phyloP scores from a whole-genome alignment of 2,113 vertebrate genomes.

The Pelusios castaneus region DNA sequence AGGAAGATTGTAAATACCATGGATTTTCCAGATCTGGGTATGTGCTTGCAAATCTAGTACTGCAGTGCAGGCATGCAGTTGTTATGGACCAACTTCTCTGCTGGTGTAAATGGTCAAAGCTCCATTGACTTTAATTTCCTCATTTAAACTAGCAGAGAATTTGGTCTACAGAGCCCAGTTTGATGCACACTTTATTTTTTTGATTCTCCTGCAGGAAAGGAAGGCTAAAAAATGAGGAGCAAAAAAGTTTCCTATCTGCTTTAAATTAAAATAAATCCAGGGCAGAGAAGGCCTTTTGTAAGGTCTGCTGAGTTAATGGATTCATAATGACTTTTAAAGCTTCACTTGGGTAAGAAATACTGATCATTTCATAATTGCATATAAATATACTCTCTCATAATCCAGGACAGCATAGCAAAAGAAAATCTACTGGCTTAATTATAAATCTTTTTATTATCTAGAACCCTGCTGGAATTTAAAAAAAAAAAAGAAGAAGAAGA shows the following conservation, averaged over 20 bases:
- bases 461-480: conserved; percentile 76
- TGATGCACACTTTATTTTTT: neutral
- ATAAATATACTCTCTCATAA: conserved; percentile 87
- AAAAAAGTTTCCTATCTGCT: conserved; percentile 65
- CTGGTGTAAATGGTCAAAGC: neutral
- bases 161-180: neutral
- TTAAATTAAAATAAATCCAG: conserved; percentile 84
- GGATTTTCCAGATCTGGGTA: fast-evolving
- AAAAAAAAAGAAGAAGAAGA: too few species aligned
- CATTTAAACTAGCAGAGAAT: neutral
- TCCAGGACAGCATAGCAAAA: conserved; percentile 80
- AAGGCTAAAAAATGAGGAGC: conserved; percentile 25
- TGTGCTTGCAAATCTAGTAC: neutral
- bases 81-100: neutral
- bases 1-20: fast-evolving
- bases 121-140: fast-evolving
- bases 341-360: conserved; percentile 85
- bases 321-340: conserved; percentile 88
- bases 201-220: neutral
- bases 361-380: conserved; percentile 87
- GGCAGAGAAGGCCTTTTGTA: conserved; percentile 81
- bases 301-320: conserved; percentile 88
- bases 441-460: conserved; percentile 86
- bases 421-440: conserved; percentile 82
- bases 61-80: fast-evolving